Evolutionary conservation across 1,140 invertebrate species (phyloP).

Genomic region (Drosophila obscura): DNA sequence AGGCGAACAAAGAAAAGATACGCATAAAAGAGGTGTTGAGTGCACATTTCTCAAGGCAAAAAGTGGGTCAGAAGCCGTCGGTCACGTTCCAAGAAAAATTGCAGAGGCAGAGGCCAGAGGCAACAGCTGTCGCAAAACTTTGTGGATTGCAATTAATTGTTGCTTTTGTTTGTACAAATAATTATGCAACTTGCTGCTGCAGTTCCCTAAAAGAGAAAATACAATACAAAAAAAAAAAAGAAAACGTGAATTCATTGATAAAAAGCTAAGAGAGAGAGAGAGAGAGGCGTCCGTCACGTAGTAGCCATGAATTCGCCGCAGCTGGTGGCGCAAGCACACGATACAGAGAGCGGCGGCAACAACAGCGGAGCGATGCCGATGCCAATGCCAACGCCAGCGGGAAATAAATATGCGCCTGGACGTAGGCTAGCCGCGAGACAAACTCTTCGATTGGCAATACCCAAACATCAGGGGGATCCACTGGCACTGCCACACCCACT

Average conservation of each 20-base stretch:
- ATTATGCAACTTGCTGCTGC: constrained; percentile 58
- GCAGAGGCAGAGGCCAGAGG: too few relatives aligned
- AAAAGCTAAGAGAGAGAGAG: constrained; percentile 25
- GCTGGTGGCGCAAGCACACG: constrained; percentile 63
- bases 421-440: constrained; percentile 80
- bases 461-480: constrained; percentile 72
- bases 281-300: not conserved
- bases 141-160: constrained; percentile 15
- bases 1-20: constrained; percentile 1
- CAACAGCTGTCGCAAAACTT: constrained; percentile 23
- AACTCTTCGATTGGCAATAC: constrained; percentile 77
- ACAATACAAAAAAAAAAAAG: constrained; percentile 17
- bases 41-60: constrained; percentile 36
- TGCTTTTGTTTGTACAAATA: constrained; percentile 47
- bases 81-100: too few relatives aligned
- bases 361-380: constrained; percentile 2
- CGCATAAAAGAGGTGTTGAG: constrained; percentile 42
- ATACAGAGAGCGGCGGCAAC: constrained; percentile 21
- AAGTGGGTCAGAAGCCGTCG: constrained; percentile 57
- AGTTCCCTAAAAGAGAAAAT: constrained; percentile 40
- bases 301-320: constrained; percentile 68
- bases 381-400: constrained; percentile 16
- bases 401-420: constrained; percentile 81
- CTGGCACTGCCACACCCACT: not conserved
- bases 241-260: constrained; percentile 68